Conservation (phyloP, 92 coral and sea anemone species). For the Umimayanthus kanabou region DNA sequence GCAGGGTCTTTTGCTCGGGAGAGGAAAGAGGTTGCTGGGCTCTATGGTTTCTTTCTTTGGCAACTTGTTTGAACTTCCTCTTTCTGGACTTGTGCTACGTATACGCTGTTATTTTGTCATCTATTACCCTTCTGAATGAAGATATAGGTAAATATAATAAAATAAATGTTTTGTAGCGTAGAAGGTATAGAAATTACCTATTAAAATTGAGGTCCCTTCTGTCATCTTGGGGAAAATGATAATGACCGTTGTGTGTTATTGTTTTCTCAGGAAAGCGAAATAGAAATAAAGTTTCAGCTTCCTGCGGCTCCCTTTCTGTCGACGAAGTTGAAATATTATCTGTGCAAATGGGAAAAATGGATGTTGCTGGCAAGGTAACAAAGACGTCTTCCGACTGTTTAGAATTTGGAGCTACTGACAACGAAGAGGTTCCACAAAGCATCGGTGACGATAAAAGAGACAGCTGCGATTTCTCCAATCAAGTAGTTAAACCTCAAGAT, state of each 20-base stretch:
- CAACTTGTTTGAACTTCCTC: too few species aligned
- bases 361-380: background rate
- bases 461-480: background rate
- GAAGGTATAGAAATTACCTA: background rate
- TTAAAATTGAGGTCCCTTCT: background rate
- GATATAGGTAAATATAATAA: background rate
- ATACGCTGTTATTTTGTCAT: background rate
- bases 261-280: slow-evolving; percentile 30
- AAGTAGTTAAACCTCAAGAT: background rate
- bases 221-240: background rate
- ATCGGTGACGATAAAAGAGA: background rate
- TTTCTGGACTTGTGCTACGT: background rate
- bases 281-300: background rate
- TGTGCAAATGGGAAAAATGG: background rate
- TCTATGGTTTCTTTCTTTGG: too few species aligned
- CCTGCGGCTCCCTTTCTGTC: background rate
- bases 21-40: too few species aligned
- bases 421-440: background rate
- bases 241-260: background rate
- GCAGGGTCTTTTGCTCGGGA: too few species aligned
- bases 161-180: background rate
- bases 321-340: background rate
- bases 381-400: background rate
- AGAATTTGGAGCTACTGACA: background rate
- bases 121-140: too few species aligned